A percentile compares a stretch with the other conserved stretches of the same genome.
These are phyloP conservation scores for Cygnus olor DNA, from an alignment of 2,797 vertebrate species.

Conservation along the genomic window DNA sequence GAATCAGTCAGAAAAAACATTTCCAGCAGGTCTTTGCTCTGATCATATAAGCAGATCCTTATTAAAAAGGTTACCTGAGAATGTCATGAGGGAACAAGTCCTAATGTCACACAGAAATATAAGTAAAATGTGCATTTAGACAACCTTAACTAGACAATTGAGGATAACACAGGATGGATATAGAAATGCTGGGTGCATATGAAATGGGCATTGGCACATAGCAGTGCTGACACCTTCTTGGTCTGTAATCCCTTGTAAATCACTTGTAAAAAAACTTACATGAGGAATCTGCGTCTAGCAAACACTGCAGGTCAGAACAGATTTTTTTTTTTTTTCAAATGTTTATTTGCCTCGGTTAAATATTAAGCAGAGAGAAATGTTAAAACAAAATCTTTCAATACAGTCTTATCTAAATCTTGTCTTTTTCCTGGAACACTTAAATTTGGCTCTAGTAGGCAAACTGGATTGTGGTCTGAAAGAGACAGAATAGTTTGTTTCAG, in stretches of 20 bases:
- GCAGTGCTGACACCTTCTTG: neutral
- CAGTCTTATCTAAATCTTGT: neutral
- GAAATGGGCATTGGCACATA: neutral
- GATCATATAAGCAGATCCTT: neutral
- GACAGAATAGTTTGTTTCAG: neutral
- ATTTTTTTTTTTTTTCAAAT: too few species aligned
- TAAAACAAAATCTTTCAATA: neutral
- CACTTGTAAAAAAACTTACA: neutral
- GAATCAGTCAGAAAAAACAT: neutral
- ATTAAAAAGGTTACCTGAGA: neutral
- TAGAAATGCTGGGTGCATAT: neutral
- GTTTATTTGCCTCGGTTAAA: neutral
- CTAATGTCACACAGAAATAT: neutral
- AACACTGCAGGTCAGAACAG: neutral
- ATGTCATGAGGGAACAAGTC: neutral
- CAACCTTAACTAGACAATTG: neutral
- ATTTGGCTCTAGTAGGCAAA: neutral
- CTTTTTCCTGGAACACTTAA: neutral
- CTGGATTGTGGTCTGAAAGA: neutral
- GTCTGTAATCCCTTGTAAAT: neutral
- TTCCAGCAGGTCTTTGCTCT: neutral
- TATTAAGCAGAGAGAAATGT: neutral
- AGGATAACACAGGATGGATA: neutral
- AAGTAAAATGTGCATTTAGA: neutral
- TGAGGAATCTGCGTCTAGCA: neutral